Evolutionary conservation across 2,113 vertebrate genomes (phyloP).

Genomic region (Lichenostomus cassidix): DNA sequence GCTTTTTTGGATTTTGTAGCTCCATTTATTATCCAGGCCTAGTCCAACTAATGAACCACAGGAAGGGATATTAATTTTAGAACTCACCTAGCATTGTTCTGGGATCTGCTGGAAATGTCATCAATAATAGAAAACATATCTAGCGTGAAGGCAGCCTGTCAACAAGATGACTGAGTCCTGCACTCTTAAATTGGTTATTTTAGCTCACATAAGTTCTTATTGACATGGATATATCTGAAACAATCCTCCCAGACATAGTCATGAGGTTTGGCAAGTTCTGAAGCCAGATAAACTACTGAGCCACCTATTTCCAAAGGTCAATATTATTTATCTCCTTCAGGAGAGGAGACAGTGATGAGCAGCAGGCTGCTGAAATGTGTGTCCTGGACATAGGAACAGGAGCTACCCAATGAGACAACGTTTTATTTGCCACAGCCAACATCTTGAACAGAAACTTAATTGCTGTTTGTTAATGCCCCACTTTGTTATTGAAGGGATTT

Average conservation of each 20-base stretch:
- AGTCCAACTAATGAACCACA: neutral
- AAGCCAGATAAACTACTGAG: conserved; percentile 46
- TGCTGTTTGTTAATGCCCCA: neutral
- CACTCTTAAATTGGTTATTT: conserved; percentile 65
- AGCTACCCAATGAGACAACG: neutral
- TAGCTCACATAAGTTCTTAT: conserved; percentile 60
- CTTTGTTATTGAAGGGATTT: neutral
- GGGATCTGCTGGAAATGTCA: conserved; percentile 7
- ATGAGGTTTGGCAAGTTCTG: conserved; percentile 34
- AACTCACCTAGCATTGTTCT: conserved; percentile 27
- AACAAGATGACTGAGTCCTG: conserved; percentile 65
- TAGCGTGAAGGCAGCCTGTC: conserved; percentile 57
- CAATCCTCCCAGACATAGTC: conserved; percentile 38
- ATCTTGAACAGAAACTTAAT: neutral
- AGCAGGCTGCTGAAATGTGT: conserved; percentile 15
- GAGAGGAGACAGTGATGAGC: neutral
- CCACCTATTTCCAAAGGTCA: conserved; percentile 40
- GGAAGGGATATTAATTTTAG: conserved; percentile 26
- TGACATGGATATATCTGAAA: conserved; percentile 66
- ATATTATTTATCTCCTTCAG: neutral
- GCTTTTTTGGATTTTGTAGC: neutral
- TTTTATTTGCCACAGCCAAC: neutral
- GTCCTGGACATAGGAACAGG: neutral
- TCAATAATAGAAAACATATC: conserved; percentile 50
- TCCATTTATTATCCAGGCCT: neutral